phyloP scores from a whole-genome alignment of 1,140 invertebrate species.

The Dufourea novaeangliae region DNA sequence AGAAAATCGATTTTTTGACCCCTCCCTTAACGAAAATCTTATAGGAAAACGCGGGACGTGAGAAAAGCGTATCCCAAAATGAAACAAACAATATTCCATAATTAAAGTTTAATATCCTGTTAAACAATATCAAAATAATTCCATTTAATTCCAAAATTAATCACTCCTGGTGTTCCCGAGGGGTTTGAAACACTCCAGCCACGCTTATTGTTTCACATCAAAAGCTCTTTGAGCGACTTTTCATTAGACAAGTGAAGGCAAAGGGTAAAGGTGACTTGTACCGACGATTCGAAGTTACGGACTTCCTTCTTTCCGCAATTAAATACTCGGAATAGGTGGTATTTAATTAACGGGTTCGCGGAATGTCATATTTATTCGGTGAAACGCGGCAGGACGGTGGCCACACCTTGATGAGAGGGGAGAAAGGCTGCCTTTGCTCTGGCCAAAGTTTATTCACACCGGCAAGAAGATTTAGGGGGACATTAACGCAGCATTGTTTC shows the following conservation, averaged over 20 bases:
- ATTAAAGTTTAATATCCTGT: background rate
- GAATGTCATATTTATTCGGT: slow-evolving; percentile 28
- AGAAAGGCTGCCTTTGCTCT: background rate
- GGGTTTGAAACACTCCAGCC: background rate
- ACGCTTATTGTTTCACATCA: background rate
- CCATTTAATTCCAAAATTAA: background rate
- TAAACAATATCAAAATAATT: slow-evolving; percentile 4
- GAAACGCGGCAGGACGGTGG: background rate
- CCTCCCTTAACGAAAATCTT: no score
- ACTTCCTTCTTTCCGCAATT: slow-evolving; percentile 39
- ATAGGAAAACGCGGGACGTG: no score
- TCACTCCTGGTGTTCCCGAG: no score
- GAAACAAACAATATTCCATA: background rate
- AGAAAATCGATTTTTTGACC: no score
- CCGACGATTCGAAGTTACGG: slow-evolving; percentile 31
- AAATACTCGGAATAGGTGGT: slow-evolving; percentile 21
- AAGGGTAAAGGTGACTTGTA: slow-evolving; percentile 16
- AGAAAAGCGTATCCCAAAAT: background rate
- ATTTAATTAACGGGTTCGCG: slow-evolving; percentile 43
- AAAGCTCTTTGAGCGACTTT: slow-evolving; percentile 22
- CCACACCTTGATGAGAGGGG: background rate
- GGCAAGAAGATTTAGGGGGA: slow-evolving; percentile 1
- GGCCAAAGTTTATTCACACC: slow-evolving; percentile 11
- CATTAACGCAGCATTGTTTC: slow-evolving; percentile 27
- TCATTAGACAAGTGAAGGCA: slow-evolving; percentile 15